Evolutionary conservation across 2,113 vertebrate species (phyloP).

Genomic region (Theristicus caerulescens): DNA sequence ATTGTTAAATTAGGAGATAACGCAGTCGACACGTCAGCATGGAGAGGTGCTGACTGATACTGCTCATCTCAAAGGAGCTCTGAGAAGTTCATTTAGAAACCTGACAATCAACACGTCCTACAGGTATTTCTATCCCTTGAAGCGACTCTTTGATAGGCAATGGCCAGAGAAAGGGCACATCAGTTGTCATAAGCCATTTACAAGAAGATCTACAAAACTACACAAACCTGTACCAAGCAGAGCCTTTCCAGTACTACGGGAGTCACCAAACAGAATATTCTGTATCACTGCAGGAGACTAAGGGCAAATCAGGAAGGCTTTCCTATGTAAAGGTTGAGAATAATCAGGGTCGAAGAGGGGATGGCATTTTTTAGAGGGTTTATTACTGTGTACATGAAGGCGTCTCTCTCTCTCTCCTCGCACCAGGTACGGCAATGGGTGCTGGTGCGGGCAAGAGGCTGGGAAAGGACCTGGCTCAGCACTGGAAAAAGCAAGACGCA

Average conservation of each 20-base stretch:
- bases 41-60: not conserved
- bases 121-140: not conserved
- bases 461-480: not conserved
- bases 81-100: not conserved
- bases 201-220: not conserved
- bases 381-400: not conserved
- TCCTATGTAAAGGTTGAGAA: not conserved
- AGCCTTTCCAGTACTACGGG: accelerated
- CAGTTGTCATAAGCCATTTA: not conserved
- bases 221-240: not conserved
- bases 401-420: not conserved
- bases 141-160: not conserved
- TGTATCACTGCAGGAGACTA: not conserved
- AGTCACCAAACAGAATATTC: not conserved
- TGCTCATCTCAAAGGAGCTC: not conserved
- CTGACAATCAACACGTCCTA: not conserved
- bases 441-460: not conserved
- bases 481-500: not conserved
- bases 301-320: not conserved
- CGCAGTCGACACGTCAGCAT: accelerated
- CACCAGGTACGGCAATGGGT: accelerated
- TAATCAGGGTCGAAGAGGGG: not conserved
- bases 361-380: not conserved
- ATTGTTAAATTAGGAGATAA: not conserved
- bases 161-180: not conserved